Evolutionary conservation across 2,113 vertebrate genomes (phyloP), one percentile per base, ranked within the genome.

Genomic region (Seriola rivoliana): DNA sequence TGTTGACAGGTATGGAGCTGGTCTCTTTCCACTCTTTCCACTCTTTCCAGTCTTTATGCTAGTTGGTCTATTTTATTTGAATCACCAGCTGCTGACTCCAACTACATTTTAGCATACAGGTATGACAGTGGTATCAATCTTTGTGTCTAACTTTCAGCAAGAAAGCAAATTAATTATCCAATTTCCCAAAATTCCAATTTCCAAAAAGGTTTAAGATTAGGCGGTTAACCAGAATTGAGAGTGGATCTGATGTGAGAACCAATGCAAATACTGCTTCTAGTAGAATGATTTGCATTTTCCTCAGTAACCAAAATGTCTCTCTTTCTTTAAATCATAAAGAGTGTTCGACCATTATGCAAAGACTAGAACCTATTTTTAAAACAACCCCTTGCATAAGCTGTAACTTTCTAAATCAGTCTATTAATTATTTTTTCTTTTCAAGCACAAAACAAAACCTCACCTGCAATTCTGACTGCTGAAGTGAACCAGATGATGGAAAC

Each of bases 361-460:
- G 10, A 12, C 42, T 1, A 64, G 60, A 21, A 46, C 9, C 10
- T 38, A 11, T 67, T 59, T 55, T 34, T 16, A 19, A 40, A 64
- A 2, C 1, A 4, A 29, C 29, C 29, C 42, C 19, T 12, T 8
- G 3, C 0, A 10, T 13, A 10, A 14, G 10, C 36, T 60, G 7
- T n/a, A 25, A 5, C 2, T 1, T 21, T n/a, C 46, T 3, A 38
- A 32, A 59, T 32, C 13, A 44, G 25, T 14, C 8, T 10, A 6
- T 36, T 36, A 36, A 36, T 42, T 42, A 9, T 42, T 42, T 8
- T 42, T 11, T 11, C 10, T 42, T 42, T 42, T 42, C 2, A 59
- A 58, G 32, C 34, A 67, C 6, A 36, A 50, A 44, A 42, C 4
- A 55, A 42, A 71, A 16, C 38, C 90, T 86, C 69, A 93, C 93